Base-by-base conservation (phyloP, 2,797 vertebrate species). In the Malurus splendens region DNA sequence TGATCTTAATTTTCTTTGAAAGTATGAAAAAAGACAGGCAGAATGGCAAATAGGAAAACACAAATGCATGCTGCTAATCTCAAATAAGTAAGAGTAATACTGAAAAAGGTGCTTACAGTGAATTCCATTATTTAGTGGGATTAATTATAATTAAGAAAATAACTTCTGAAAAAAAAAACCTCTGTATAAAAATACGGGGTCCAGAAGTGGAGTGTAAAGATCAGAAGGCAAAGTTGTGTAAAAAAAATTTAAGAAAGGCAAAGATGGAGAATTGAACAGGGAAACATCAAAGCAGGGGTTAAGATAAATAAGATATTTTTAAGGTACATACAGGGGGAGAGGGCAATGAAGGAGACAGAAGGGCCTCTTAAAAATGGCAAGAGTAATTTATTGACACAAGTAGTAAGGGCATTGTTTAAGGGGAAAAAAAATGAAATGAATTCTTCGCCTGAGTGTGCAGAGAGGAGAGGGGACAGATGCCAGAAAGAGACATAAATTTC, bases 401-500 rank as follows among this genome's bases (percentile, higher is more conserved):
- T 91, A 84, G 66, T 61, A 68, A 92, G 81, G 75, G 77, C 80
- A 91, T 91, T 90, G 71, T 90, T 88, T 87, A 73, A 79, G 71
- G 67, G 36, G 17, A 3, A 15, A 73, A 15, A 91, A 82, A 76
- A 45, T 44, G 45, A 87, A 93, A 91, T 76, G 0, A 96, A 91
- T 95, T 94, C 70, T 92, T 92, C 0, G 7, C 88, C 84, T 93
- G 73, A 92, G 60, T 60, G 65, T 94, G 93, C 82, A 93, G 82
- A 95, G 73, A 93, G 44, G 47, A 95, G 10, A 33, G 62, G 64
- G 71, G 84, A 87, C 83, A 90, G 89, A 93, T 94, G 89, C 86
- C 88, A 96, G 86, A 94, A 94, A 94, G 47, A 86, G 60, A 89
- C 74, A 94, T 93, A 94, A 83, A 95, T 95, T 96, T 96, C 89